Conservation (phyloP, 37 sponge, comb jelly and placozoan genomes). For the Geodia barretti region DNA sequence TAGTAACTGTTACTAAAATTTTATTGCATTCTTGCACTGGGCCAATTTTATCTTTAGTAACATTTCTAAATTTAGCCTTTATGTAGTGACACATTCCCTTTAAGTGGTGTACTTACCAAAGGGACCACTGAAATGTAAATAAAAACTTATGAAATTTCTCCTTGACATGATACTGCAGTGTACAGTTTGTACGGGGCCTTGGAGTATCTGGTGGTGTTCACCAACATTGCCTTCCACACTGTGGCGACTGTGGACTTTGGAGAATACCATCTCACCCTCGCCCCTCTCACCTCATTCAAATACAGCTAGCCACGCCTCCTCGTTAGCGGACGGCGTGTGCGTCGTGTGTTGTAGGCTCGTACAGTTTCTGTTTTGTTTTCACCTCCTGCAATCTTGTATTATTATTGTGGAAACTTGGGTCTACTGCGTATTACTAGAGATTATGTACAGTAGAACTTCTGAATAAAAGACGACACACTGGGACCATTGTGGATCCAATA, state of each 20-base stretch:
- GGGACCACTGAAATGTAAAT: background rate
- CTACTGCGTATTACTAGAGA: no score
- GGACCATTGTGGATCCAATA: no score
- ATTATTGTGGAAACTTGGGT: no score
- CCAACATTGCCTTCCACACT: constrained; percentile 63
- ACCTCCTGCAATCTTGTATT: no score
- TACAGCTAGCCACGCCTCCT: constrained; percentile 3
- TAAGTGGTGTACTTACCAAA: background rate
- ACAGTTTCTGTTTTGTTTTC: no score
- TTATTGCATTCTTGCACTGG: no score
- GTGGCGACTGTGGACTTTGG: constrained; percentile 29
- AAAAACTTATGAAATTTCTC: background rate
- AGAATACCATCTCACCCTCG: constrained; percentile 41
- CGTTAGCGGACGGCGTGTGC: no score
- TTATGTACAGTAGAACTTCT: no score
- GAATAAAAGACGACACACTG: no score
- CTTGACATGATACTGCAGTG: constrained; percentile 31
- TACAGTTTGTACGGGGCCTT: constrained; percentile 52
- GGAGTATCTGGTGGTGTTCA: constrained; percentile 63
- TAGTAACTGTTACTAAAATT: no score
- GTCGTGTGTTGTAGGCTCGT: no score
- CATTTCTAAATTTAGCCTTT: background rate
- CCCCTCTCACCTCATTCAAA: constrained; percentile 12
- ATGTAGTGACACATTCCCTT: background rate
- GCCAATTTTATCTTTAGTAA: no score